Evolutionary conservation across 2,797 vertebrate species (phyloP), one percentile per base, ranked within the genome.

Genomic region (Melopsittacus undulatus): DNA sequence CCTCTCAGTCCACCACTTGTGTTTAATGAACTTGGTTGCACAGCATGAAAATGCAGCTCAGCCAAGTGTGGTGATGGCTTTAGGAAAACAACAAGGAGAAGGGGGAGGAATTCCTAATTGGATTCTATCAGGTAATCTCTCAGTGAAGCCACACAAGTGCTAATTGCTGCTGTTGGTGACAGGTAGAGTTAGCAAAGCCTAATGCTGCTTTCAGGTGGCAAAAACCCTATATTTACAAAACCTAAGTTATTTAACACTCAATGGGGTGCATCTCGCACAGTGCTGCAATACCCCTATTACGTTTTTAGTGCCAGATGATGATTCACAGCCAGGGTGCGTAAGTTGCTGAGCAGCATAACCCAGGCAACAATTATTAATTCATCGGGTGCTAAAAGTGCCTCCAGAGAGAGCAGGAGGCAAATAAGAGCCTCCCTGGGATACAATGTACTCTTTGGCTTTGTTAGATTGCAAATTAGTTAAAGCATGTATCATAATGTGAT

Each of bases 81-180:
- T 36, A 66, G 45, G 57, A 83, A 83, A 92, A 57, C 29, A 38
- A 67, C 0, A 0, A 36, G 54, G 20, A 16, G 56, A 59, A 10
- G 2, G 16, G 13, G 5, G 15, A 5, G 17, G 5, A 2, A 18
- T 20, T 43, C 96, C 81, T 84, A 89, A 97, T 97, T 97, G 96
- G 96, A 95, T 97, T 97, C 97, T 98, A 97, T 98, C 98, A 97
- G 94, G 94, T 97, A 94, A 95, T 97, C 88, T 97, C 87, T 87
- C 72, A 90, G 4, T 89, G 92, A 97, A 83, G 56, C 90, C 81
- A 38, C 92, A 4, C 83, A 88, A 93, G 82, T 94, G 92, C 81
- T 97, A 97, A 97, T 98, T 97, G 95, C 85, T 91, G 40, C 87
- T 97, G 9, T 91, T 90, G 93, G 82, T 97, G 94, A 87, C 84